phyloP scores from a whole-genome alignment of 2,888 invertebrate genomes.

The Brenthis ino region DNA sequence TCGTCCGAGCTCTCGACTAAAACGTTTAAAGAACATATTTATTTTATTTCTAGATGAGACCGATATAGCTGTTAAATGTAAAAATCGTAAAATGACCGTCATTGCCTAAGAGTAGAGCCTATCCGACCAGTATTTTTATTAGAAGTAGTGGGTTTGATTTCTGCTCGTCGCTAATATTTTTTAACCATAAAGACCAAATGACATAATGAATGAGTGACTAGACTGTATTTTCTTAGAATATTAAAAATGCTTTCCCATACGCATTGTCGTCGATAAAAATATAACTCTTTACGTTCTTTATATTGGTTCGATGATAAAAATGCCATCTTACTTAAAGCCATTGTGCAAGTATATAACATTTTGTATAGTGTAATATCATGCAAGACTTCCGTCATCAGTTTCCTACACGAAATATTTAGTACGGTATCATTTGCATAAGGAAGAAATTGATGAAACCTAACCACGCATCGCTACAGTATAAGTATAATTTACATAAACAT shows the following conservation, averaged over 20 bases:
- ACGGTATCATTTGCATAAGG: conserved; percentile 27
- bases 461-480: conserved; percentile 21
- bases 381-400: conserved; percentile 30
- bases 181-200: no score
- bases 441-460: conserved; percentile 27
- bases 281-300: conserved; percentile 12
- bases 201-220: no score
- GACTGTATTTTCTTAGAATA: no score
- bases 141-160: background rate
- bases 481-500: conserved; percentile 9
- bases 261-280: background rate
- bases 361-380: conserved; percentile 29
- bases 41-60: conserved; percentile 33
- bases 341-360: conserved; percentile 22
- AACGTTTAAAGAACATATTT: conserved; percentile 34
- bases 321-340: conserved; percentile 10
- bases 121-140: background rate
- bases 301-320: conserved; percentile 11
- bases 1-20: conserved; percentile 34
- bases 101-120: no score
- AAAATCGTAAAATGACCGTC: background rate
- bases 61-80: background rate
- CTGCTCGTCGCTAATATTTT: background rate
- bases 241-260: no score
- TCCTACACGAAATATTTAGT: conserved; percentile 31